Evolutionary conservation across 2,797 vertebrate genomes (phyloP), one percentile per base, ranked within the genome.

Genomic region (Leuciscus waleckii): DNA sequence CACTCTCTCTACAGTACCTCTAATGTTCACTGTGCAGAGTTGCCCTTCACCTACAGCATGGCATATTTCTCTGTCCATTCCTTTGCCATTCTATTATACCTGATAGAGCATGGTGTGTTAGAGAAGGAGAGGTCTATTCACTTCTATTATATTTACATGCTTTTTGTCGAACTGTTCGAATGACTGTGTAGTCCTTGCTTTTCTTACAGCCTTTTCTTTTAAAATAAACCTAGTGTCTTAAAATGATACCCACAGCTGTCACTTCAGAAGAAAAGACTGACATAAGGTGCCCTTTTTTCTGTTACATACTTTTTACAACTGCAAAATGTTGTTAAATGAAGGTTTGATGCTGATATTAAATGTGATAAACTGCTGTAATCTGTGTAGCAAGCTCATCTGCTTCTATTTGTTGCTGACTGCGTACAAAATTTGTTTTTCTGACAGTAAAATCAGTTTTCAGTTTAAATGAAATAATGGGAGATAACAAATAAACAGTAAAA

Each of bases 51-150:
- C 97, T 99, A 99, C 94, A 98, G 96, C 97, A 98, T 97, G 95
- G 97, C 97, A 96, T 98, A 99, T 96, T 98, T 99, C 91, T 97
- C 95, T 94, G 98, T 98, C 97, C 97, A 99, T 95, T 99, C 97
- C 96, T 96, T 97, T 94, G 97, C 97, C 98, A 99, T 97, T 95
- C 96, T 99, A 98, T 98, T 99, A 97, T 98, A 99, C 97, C 97
- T 98, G 95, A 95, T 87, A 90, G 93, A 90, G 93, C 89, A 88
- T 84, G 49, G 10, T 14, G 86, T 93, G 21, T 76, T 87, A 93
- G 46, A 49, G 41, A 90, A 17, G 84, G 6, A 29, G 3, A 68
- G 5, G 67, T 51, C 46, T 65, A 10, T 79, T 54, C 29, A 81
- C 43, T 68, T 69, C 19, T 56, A 39, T 58, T 58, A 3, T 2